These are phyloP conservation scores for Takifugu flavidus DNA, from an alignment of 2,113 vertebrate genomes.

Conservation along the genomic window DNA sequence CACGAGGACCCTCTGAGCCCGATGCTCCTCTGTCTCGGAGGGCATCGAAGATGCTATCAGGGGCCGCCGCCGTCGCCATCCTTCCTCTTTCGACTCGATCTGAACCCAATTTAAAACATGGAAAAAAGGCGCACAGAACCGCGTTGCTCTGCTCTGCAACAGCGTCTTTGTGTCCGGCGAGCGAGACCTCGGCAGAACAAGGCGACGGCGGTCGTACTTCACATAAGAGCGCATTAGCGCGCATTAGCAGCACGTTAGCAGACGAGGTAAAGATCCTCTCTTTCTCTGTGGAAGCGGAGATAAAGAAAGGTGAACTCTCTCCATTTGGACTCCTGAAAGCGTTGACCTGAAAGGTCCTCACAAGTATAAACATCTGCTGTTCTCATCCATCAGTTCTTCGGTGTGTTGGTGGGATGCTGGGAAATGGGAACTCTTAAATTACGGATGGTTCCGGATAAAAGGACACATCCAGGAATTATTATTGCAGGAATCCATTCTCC, in stretches of 20 bases:
- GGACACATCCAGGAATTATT: no score
- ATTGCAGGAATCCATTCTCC: no score
- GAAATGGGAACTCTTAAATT: no score
- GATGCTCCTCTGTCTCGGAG: constrained; percentile 52
- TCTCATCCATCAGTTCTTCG: no score
- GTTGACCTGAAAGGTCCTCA: no score
- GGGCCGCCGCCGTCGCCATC: constrained; percentile 49
- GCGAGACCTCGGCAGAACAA: constrained; percentile 31
- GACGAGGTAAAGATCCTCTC: constrained; percentile 23
- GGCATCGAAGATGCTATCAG: constrained; percentile 52
- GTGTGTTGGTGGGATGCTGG: no score
- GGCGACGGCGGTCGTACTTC: constrained; percentile 26
- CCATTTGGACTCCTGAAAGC: neutral
- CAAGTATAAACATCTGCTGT: no score
- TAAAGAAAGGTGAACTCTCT: neutral
- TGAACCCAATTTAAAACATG: neutral
- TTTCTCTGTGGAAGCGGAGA: constrained; percentile 11
- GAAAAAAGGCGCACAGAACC: constrained; percentile 28
- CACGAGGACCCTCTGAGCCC: constrained; percentile 60
- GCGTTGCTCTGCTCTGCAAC: neutral
- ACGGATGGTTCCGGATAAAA: no score
- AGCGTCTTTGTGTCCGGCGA: constrained; percentile 11
- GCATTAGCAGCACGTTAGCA: constrained; percentile 32
- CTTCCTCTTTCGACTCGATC: constrained; percentile 24
- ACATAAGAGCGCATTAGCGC: constrained; percentile 24